phyloP scores from a whole-genome alignment of 2,113 vertebrate species.

The Myanophis thanlyinensis region DNA sequence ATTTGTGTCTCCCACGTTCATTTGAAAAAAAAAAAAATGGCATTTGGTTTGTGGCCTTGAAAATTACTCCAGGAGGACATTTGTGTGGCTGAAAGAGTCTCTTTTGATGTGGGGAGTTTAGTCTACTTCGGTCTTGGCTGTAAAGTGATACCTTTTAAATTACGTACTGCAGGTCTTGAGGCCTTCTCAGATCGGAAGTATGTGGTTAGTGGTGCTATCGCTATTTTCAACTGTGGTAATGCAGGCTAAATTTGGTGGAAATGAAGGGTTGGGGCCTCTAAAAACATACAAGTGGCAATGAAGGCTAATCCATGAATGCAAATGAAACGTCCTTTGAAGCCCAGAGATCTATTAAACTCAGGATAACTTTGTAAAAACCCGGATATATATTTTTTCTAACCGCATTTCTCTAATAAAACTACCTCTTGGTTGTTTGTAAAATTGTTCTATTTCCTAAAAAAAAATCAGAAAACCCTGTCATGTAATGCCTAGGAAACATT shows the following conservation, averaged over 20 bases:
- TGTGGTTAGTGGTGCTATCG: not conserved
- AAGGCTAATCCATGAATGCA: not conserved
- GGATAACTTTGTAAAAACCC: not conserved
- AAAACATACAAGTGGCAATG: not conserved
- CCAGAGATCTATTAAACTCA: not conserved
- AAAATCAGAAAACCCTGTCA: not conserved
- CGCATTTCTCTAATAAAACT: not conserved
- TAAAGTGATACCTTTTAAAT: constrained; percentile 14
- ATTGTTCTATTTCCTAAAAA: not conserved
- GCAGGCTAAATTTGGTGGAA: constrained; percentile 1
- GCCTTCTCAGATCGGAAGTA: constrained; percentile 6
- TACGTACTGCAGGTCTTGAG: constrained; percentile 3
- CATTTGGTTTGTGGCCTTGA: constrained; percentile 24
- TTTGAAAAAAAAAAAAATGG: not conserved
- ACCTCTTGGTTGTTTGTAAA: not conserved
- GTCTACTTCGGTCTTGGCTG: not conserved
- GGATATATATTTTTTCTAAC: not conserved
- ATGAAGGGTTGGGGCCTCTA: not conserved
- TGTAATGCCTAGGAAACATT: not conserved
- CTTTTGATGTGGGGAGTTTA: constrained; percentile 13
- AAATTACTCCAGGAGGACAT: constrained; percentile 3
- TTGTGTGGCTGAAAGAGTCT: not conserved
- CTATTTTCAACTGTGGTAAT: constrained; percentile 20
- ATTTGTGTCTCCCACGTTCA: not conserved
- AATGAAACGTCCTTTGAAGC: not conserved